Conservation (phyloP, 2,113 vertebrate species). For the Seriola aureovittata region DNA sequence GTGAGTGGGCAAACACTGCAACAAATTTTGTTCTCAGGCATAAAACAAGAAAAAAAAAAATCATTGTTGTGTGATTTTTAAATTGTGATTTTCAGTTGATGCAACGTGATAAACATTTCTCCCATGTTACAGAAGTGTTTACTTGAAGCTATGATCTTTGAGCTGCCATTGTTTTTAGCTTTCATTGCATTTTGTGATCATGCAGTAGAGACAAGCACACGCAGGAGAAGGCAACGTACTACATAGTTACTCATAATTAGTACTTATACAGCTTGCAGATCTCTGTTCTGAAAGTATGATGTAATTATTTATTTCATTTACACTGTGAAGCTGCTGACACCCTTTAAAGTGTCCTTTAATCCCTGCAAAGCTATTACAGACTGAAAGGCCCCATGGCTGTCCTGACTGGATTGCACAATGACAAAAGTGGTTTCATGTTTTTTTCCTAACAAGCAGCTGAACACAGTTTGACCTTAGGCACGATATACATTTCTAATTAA, state of each 20-base stretch:
- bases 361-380: not conserved
- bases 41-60: not conserved
- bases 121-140: not conserved
- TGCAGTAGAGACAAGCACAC: not conserved
- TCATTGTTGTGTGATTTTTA: not conserved
- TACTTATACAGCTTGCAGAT: constrained; percentile 3
- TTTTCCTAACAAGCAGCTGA: constrained; percentile 12
- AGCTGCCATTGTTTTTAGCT: not conserved
- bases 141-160: not conserved
- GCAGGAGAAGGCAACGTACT: not conserved
- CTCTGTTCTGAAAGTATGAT: not conserved
- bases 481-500: constrained; percentile 4
- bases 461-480: not conserved
- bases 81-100: not conserved
- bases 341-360: constrained; percentile 19
- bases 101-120: not conserved
- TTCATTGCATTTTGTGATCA: not conserved
- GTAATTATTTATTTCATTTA: constrained; percentile 17
- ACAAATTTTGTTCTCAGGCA: not conserved
- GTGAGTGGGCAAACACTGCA: not conserved
- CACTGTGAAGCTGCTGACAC: not conserved
- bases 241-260: not conserved
- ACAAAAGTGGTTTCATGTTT: not conserved
- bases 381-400: not conserved
- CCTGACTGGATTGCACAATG: not conserved